Evolutionary conservation across 1,140 invertebrate species (phyloP), one percentile per base, ranked within the genome.

Genomic region (Heliconius hewitsoni): DNA sequence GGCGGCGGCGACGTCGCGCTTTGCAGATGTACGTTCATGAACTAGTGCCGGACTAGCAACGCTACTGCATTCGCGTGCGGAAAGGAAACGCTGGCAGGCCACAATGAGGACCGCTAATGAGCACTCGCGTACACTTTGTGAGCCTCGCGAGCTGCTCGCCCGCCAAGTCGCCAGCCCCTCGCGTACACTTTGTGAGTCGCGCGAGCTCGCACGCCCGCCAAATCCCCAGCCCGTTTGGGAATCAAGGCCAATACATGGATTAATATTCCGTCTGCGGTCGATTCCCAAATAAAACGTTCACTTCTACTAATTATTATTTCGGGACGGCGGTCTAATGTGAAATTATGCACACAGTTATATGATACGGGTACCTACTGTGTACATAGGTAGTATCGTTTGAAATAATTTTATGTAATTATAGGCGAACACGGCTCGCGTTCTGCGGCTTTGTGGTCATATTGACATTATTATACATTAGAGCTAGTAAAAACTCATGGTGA

Each of bases 31-130:
- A 87, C 91, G 93, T 90, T 94, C 89, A 86, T 82, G 85, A 91
- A 93, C 93, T 94, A 92, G 90, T 85, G 89, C 88, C 84, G 81
- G 88, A 89, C 90, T 92, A 92, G 92, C 88, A 87, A 90, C 92
- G 92, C 85, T 87, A 89, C 91, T 93, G 91, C 90, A 89, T 88
- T 84, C 87, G 91, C 87, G 87, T 84, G 87, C 86, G 90, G 83
- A 84, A 89, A 86, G 87, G 89, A 89, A 87, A 27, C 78, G 88
- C 87, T 86, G 87, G 89, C 87, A 80, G 78, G 82, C 83, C 76
- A 87, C 85, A 89, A 86, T 86, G 85, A 88, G 82, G 83, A 84
- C 84, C 78, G 80, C 79, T 89, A 86, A 82, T 87, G 85, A 85
- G 81, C 85, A 83, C 80, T 85, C 83, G 85, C 83, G 85, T 74